phyloP scores from a whole-genome alignment of 1,140 invertebrate species.

The Drosophila busckii region DNA sequence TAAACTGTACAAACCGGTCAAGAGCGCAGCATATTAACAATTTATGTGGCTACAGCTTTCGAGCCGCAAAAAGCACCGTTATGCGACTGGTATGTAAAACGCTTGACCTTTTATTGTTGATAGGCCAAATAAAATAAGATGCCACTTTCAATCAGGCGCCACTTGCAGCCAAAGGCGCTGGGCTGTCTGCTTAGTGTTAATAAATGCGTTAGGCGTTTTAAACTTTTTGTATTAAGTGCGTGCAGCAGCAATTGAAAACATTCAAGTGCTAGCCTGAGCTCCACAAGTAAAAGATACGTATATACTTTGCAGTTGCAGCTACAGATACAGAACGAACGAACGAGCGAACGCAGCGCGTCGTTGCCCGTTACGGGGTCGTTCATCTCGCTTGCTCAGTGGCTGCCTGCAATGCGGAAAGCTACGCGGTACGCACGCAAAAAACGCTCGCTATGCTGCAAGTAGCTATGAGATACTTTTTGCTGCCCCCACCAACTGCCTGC shows the following conservation, averaged over 20 bases:
- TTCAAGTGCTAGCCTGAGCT: constrained; percentile 64
- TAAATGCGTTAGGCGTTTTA: constrained; percentile 46
- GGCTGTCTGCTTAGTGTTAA: too few relatives aligned
- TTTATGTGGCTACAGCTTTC: constrained; percentile 39
- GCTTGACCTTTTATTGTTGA: too few relatives aligned
- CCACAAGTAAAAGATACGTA: constrained; percentile 28
- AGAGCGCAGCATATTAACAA: constrained; percentile 55
- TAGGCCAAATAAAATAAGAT: too few relatives aligned
- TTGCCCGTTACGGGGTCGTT: constrained; percentile 47
- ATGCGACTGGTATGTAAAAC: constrained; percentile 33
- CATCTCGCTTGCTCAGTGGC: constrained; percentile 43
- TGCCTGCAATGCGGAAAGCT: constrained; percentile 40
- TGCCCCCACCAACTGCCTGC: constrained; percentile 2
- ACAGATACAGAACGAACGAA: too few relatives aligned
- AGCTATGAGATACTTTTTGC: constrained; percentile 11
- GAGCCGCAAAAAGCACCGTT: constrained; percentile 46
- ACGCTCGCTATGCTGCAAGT: constrained; percentile 4
- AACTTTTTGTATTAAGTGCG: too few relatives aligned
- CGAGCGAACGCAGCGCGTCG: constrained; percentile 26
- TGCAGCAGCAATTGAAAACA: constrained; percentile 57
- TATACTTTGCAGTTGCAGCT: too few relatives aligned
- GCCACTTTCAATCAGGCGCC: too few relatives aligned
- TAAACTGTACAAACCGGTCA: constrained; percentile 75
- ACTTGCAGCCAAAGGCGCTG: too few relatives aligned
- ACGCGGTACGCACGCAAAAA: constrained; percentile 24